Conservation (phyloP, 2,888 invertebrate genomes). For the Horisme vitalbata region DNA sequence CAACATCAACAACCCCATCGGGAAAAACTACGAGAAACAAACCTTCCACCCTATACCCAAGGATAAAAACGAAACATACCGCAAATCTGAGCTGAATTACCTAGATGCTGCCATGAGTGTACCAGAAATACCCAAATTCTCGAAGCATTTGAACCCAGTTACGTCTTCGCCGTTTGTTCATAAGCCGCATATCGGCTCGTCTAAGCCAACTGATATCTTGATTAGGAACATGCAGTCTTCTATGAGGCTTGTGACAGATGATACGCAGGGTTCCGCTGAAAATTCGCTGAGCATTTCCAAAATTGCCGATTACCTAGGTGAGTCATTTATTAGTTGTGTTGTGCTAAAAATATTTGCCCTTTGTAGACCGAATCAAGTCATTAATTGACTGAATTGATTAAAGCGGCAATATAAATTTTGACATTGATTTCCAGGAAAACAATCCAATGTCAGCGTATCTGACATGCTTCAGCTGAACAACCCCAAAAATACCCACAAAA, state of each 20-base stretch:
- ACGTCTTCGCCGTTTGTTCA: slow-evolving; percentile 23
- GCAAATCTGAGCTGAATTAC: slow-evolving; percentile 7
- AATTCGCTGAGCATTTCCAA: slow-evolving; percentile 70
- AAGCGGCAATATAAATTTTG: too few species aligned
- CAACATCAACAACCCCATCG: slow-evolving; percentile 35
- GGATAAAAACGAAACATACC: slow-evolving; percentile 16
- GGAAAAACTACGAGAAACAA: slow-evolving; percentile 34
- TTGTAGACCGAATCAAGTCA: too few species aligned
- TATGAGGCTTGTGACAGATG: slow-evolving; percentile 49
- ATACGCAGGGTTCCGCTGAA: slow-evolving; percentile 46
- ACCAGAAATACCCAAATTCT: slow-evolving; percentile 18
- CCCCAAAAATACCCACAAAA: slow-evolving; percentile 44
- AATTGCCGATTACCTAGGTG: slow-evolving; percentile 71
- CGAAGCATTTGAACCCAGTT: slow-evolving; percentile 32
- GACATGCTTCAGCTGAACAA: slow-evolving; percentile 62
- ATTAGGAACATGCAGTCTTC: slow-evolving; percentile 55
- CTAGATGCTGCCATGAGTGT: neutral
- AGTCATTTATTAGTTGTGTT: slow-evolving; percentile 24
- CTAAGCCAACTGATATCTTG: slow-evolving; percentile 54
- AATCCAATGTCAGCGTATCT: slow-evolving; percentile 64
- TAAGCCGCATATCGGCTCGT: slow-evolving; percentile 12
- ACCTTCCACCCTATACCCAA: slow-evolving; percentile 17
- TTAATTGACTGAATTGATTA: too few species aligned
- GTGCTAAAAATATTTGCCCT: too few species aligned
- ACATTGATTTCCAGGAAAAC: slow-evolving; percentile 51